A percentile compares a stretch with the other conserved stretches of the same genome.
Conservation (phyloP, 2,113 vertebrate species). For the Meriones unguiculatus region DNA sequence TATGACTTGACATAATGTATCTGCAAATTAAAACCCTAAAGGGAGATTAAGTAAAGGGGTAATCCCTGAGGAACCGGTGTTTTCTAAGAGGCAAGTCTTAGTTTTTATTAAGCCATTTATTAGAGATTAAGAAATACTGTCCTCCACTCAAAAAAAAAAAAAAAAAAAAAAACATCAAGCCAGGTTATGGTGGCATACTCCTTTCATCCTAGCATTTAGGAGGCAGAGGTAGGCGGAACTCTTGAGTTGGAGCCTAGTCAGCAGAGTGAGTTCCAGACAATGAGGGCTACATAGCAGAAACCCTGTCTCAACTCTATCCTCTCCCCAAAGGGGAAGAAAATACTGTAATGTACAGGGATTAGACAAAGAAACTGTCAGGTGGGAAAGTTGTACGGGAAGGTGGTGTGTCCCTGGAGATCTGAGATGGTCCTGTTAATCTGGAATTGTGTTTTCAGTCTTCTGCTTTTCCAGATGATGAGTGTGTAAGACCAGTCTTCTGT, state of each 20-base stretch:
- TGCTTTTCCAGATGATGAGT: not conserved
- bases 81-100: conserved; percentile 53
- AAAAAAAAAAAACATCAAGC: not conserved
- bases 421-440: not conserved
- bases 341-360: conserved; percentile 22
- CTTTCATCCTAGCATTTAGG: not conserved
- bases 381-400: not conserved
- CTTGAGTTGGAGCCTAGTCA: not conserved
- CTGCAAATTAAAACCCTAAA: conserved; percentile 48
- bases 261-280: not conserved
- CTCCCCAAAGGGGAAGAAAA: not conserved
- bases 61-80: conserved; percentile 32
- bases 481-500: not conserved
- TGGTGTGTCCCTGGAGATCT: not conserved
- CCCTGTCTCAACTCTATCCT: not conserved
- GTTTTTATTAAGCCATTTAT: conserved; percentile 63
- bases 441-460: not conserved
- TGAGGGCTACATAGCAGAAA: not conserved
- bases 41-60: conserved; percentile 16
- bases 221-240: not conserved
- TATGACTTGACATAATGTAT: not conserved
- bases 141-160: not conserved
- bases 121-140: conserved; percentile 36
- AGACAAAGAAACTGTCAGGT: conserved; percentile 22
- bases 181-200: not conserved